These are phyloP conservation scores for Parazoanthus swiftii DNA, from an alignment of 92 coral and sea anemone species.

Conservation along the genomic window DNA sequence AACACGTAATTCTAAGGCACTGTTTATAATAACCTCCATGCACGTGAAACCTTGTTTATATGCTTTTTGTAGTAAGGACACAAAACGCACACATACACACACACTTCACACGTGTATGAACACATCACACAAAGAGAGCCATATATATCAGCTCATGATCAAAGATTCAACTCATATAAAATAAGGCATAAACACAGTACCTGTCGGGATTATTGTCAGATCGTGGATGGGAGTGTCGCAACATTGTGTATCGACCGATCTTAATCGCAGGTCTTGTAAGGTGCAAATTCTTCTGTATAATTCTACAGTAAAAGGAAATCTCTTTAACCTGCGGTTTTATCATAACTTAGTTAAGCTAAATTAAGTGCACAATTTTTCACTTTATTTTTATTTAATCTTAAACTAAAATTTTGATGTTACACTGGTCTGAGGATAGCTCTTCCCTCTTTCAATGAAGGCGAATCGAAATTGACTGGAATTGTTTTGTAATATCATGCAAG, in stretches of 20 bases:
- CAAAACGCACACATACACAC: no score
- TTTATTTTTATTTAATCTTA: no score
- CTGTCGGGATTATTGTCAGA: slow-evolving; percentile 66
- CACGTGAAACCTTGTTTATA: no score
- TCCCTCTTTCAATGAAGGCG: no score
- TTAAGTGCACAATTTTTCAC: not conserved
- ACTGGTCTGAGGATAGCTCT: no score
- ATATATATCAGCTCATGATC: not conserved
- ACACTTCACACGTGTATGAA: no score
- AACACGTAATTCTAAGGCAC: no score
- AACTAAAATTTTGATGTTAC: no score
- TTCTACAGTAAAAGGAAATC: slow-evolving; percentile 40
- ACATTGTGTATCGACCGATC: slow-evolving; percentile 91
- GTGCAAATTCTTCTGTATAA: slow-evolving; percentile 53
- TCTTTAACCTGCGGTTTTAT: not conserved
- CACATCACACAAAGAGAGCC: not conserved
- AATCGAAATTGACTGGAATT: no score
- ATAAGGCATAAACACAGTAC: slow-evolving; percentile 22
- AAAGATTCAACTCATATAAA: not conserved
- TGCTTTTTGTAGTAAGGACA: no score
- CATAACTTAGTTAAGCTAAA: not conserved
- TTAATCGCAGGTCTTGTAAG: slow-evolving; percentile 83
- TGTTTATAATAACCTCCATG: no score
- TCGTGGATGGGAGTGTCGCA: slow-evolving; percentile 52
- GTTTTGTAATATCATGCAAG: no score